phyloP scores from a whole-genome alignment of 2,797 vertebrate genomes.

The Morus bassanus region DNA sequence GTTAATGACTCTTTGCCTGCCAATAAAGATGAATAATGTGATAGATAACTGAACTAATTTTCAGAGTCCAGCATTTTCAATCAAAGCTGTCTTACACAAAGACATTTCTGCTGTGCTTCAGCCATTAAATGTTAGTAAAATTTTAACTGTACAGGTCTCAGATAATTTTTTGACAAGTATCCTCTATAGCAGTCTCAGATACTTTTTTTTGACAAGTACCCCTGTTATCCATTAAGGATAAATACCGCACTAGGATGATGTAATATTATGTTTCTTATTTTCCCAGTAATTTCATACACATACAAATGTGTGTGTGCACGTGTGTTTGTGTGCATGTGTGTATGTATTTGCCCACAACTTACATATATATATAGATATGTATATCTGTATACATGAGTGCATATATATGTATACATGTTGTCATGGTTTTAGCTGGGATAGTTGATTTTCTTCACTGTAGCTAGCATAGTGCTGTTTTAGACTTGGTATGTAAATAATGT shows the following conservation, averaged over 20 bases:
- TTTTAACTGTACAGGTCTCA: background rate
- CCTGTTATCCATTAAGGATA: background rate
- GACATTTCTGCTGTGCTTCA: background rate
- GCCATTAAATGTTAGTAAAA: background rate
- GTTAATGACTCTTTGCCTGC: background rate
- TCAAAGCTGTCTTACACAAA: background rate
- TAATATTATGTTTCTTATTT: background rate
- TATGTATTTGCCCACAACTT: background rate
- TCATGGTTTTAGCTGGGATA: too few relatives aligned
- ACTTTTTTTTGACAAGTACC: background rate
- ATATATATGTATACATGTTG: background rate
- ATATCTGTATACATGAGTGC: background rate
- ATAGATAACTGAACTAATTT: background rate
- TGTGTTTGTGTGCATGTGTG: rapidly evolving
- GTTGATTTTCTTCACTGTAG: too few relatives aligned
- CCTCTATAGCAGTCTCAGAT: background rate
- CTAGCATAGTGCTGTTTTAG: too few relatives aligned
- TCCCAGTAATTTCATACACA: background rate
- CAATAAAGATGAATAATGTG: background rate
- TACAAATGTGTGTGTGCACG: rapidly evolving
- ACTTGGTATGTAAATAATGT: too few relatives aligned
- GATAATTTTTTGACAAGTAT: background rate
- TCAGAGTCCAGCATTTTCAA: background rate
- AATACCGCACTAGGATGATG: background rate
- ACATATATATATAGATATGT: background rate